Base-by-base conservation (phyloP, 2,797 vertebrate genomes). In the Falco peregrinus region DNA sequence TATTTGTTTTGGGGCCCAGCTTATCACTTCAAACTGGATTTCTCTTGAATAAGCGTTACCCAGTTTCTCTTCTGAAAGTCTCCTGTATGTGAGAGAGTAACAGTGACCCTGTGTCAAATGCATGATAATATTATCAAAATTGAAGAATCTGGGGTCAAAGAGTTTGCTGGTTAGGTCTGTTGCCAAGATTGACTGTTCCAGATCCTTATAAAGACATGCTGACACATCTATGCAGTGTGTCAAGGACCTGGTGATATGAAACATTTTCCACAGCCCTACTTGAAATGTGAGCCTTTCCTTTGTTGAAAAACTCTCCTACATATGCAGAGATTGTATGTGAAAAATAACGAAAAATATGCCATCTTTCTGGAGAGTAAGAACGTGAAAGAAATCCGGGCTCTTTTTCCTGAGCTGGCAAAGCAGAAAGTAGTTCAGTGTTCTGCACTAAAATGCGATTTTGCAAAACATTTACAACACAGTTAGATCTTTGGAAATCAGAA, bases 151-250 rank as follows among this genome's bases (percentile, higher is more conserved):
- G 74, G 79, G 94, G 89, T 96, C 94, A 96, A 25, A 89, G 89
- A 37, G 68, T 94, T 94, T 94, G 73, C 87, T 79, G 70, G 59
- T 69, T 94, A 70, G 80, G 63, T 94, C 61, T 87, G 94, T 59
- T 95, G 94, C 92, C 93, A 84, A 70, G 85, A 81, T 69, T 71
- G 85, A 50, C 85, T 90, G 80, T 67, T 97, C 67, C 93, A 94
- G 87, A 75, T 78, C 86, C 87, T 95, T 95, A 96, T 92, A 95
- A 96, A 96, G 96, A 88, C 96, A 94, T 63, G 48, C 83, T 91
- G 80, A 95, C 94, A 95, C 89, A 87, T 95, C 56, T 8, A 9
- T 57, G 83, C 73, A 43, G 37, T 45, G 78, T 85, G 89, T 95
- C 85, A 88, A 95, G 95, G 95, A 69, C 79, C 70, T 74, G 87